These are phyloP conservation scores for Pampusana beccarii DNA, from an alignment of 2,113 vertebrate species.

Conservation along the genomic window DNA sequence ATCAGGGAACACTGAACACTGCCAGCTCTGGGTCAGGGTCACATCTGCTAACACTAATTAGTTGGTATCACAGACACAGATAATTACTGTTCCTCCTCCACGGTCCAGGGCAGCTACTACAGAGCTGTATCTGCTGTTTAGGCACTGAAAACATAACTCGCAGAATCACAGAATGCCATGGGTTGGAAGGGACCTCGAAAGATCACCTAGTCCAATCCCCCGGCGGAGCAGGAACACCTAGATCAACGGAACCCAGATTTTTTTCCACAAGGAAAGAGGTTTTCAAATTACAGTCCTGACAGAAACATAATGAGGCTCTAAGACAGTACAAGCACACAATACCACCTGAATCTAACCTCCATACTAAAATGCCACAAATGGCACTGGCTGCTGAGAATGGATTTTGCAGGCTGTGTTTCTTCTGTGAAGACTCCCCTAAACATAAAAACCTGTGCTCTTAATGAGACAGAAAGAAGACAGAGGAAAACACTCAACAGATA, in stretches of 20 bases:
- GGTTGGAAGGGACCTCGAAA: too few species aligned
- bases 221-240: too few species aligned
- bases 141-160: not conserved
- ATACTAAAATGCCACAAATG: not conserved
- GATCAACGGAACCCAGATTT: accelerated
- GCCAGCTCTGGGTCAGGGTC: not conserved
- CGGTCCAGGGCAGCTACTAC: not conserved
- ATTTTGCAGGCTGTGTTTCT: not conserved
- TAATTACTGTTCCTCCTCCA: not conserved
- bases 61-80: accelerated
- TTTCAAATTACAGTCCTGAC: not conserved
- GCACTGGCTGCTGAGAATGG: not conserved
- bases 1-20: not conserved
- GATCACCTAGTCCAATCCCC: too few species aligned
- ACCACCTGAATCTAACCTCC: not conserved
- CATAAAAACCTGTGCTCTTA: not conserved
- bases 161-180: too few species aligned
- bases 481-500: not conserved
- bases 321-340: not conserved
- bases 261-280: not conserved
- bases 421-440: not conserved
- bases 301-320: not conserved
- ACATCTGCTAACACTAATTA: not conserved
- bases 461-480: not conserved
- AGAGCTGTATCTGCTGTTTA: accelerated